phyloP scores from a whole-genome alignment of 2,888 invertebrate species.

The Idaea dimidiata region DNA sequence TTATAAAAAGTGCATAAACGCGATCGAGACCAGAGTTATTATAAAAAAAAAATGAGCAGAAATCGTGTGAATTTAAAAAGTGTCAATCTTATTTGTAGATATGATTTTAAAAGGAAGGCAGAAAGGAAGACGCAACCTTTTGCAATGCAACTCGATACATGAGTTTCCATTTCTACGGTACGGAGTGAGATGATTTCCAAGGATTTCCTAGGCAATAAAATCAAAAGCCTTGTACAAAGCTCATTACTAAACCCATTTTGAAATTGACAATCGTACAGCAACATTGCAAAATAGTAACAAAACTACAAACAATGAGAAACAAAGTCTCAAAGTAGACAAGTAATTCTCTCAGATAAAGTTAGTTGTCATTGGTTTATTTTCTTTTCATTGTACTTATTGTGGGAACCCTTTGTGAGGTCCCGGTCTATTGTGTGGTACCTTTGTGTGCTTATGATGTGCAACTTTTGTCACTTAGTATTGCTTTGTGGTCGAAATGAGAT shows the following conservation, averaged over 20 bases:
- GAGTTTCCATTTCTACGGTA: no score
- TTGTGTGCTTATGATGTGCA: constrained; percentile 59
- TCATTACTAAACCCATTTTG: not conserved
- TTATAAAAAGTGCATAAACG: no score
- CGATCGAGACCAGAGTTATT: no score
- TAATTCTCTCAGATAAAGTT: constrained; percentile 28
- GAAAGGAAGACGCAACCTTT: no score
- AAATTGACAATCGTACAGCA: not conserved
- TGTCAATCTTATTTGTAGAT: no score
- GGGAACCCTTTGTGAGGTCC: constrained; percentile 50
- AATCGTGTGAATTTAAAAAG: no score
- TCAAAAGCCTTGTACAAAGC: not conserved
- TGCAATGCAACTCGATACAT: no score
- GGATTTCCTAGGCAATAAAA: no score
- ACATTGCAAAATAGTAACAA: constrained; percentile 1
- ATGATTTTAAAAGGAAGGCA: no score
- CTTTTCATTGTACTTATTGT: constrained; percentile 51
- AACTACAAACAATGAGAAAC: constrained; percentile 16
- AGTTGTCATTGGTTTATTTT: constrained; percentile 25
- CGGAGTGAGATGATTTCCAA: no score
- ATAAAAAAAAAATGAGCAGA: no score
- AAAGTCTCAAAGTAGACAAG: constrained; percentile 24
- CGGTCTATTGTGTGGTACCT: constrained; percentile 50
- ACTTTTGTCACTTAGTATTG: constrained; percentile 44
- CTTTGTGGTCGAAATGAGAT: constrained; percentile 28